Evolutionary conservation across 1,140 invertebrate genomes (phyloP), one percentile per base, ranked within the genome.

Genomic region (Forficula auricularia): DNA sequence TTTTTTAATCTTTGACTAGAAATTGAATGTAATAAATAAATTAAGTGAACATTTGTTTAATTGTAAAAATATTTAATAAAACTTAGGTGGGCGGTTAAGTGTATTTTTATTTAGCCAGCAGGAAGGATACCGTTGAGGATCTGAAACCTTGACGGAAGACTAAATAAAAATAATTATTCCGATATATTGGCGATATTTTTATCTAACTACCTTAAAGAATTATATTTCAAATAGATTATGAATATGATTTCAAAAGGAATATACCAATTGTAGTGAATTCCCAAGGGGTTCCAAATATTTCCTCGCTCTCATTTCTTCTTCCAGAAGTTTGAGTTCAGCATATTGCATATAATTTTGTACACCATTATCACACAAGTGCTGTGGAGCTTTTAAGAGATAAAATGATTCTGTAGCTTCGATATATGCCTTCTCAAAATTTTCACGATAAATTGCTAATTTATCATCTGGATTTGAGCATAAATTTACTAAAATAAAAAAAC

Each of bases 311-410:
- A 82, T 70, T 62, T 97, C 91, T 62, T 99, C 95, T 61, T 99
- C 95, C 32, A 84, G 77, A 19, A 99, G 64, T 59, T 97, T 96
- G 31, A 75, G 66, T 59, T 98, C 91, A 12, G 92, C 94, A 65
- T 95, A 98, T 45, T 73, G 74, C 91, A 98, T 98, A 57, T 97
- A 99, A 50, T 82, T 82, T 54, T 92, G 85, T 2, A 98, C 91
- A 36, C 95, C 95, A 65, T 98, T 88, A 6, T 73, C 67, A 45
- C 77, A 72, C 34, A 98, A 69, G 57, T 95, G 85, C 54, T 90
- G 79, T 13, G 79, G 79, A 3, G 89, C 88, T 71, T 95, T 92
- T 6, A 88, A 64, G 55, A 79, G 79, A 62, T 97, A 97, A 64
- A 96, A 98, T 13, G 77, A 71, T 55, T 91, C 83, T 1, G 91